Evolutionary conservation across 2,888 invertebrate genomes (phyloP), one percentile per base, ranked within the genome.

Genomic region (Epinotia bilunana): DNA sequence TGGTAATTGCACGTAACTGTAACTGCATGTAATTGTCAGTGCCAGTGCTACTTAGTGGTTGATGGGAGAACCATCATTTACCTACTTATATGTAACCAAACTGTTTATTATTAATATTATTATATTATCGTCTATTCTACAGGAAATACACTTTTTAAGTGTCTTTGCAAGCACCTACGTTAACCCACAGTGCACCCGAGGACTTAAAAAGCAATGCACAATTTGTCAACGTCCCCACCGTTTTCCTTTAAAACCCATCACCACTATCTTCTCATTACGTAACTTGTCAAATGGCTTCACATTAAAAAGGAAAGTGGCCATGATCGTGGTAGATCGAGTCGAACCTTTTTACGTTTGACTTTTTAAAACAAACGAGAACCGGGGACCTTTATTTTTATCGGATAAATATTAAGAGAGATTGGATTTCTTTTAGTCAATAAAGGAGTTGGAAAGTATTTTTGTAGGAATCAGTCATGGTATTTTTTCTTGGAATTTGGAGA

Each of bases 241-340:
- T 63, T 63, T 71, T 55, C 58, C 69, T 60, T 39, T 74, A 72
- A 39, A 68, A 58, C 57, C 62, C 23, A 33, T 74, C 62, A 23
- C 3, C 57, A 43, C 61, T 75, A 68, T 67, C 67, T 69, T 55
- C 53, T 72, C 55, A 72, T 68, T 73, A 73, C 75, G 72, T 55
- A 72, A 75, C 63, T 20, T 64, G 60, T 72, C 71, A 72, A 75
- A 75, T 61, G 67, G 67, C 13, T 46, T 65, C 18, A 57, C 74
- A 71, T 74, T 74, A 57, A 75, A 72, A 75, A 57, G 65, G 65
- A 75, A 75, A 75, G 75, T 75, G 67, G 72, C 74, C 70, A 60
- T 68, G 58, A 58, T 70, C 60, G 58, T 57, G 58, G 46, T 74
- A 23, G 64, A 58, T 65, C 43, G 39, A 60, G 11, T 63, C 11